A percentile compares a stretch with the other conserved stretches of the same genome.
These are phyloP conservation scores for Myotis yumanensis DNA, from an alignment of 2,113 vertebrate genomes.

Conservation along the genomic window DNA sequence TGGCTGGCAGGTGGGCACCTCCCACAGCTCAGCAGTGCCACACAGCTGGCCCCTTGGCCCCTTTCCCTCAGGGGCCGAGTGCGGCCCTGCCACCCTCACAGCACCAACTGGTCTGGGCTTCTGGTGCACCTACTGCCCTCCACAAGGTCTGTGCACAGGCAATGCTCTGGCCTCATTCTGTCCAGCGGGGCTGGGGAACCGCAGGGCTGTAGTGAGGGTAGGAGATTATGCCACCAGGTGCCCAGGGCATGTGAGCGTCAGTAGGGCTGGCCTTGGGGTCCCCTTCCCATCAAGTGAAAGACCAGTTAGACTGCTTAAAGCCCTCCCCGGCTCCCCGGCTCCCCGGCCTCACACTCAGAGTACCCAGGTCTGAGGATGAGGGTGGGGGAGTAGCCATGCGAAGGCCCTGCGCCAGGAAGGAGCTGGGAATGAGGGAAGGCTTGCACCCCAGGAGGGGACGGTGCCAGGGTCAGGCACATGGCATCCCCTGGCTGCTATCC, in stretches of 20 bases:
- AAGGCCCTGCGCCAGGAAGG: not conserved
- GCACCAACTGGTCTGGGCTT: rapidly evolving
- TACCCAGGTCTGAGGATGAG: not conserved
- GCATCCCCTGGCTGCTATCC: too few species aligned
- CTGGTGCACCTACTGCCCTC: rapidly evolving
- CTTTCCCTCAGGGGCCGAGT: not conserved
- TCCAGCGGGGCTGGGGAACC: not conserved
- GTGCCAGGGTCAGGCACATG: too few species aligned
- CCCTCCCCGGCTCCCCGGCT: rapidly evolving
- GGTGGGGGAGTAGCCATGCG: not conserved
- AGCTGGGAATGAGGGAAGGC: not conserved
- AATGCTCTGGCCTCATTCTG: not conserved
- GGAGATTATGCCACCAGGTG: not conserved
- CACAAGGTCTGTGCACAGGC: not conserved
- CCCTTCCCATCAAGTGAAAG: rapidly evolving
- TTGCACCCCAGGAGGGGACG: rapidly evolving
- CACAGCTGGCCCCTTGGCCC: not conserved
- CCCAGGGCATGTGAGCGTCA: not conserved
- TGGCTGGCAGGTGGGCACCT: not conserved
- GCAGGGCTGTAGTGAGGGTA: not conserved
- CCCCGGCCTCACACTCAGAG: not conserved
- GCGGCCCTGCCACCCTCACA: not conserved
- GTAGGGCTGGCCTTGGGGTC: not conserved
- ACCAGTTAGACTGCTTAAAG: not conserved
- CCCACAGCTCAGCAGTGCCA: not conserved